Evolutionary conservation across 2,888 invertebrate genomes (phyloP), one percentile per base, ranked within the genome.

Genomic region (Rutpela maculata): DNA sequence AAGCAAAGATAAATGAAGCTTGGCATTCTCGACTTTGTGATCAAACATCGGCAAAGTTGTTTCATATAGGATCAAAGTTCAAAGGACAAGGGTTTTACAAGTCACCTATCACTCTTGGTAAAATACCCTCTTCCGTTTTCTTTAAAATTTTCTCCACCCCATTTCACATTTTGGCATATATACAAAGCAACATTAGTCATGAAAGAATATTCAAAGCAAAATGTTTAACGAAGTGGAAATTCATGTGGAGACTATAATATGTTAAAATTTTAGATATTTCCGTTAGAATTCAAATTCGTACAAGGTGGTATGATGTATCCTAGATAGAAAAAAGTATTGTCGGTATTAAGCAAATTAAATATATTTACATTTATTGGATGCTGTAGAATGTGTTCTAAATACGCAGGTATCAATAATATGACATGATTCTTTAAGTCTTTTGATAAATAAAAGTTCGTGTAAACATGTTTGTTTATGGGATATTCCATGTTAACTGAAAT

Each of bases 1-100:
- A 76, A 60, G 71, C 55, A 50, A 43, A 70, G 66, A 55, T 71
- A 76, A 76, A 71, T 76, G 70, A 76, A 72, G 76, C 76, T 26
- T 76, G 71, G n/a, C 60, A 66, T 66, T 65, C 35, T 67, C 66
- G 26, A 19, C 43, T 60, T 35, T 72, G 62, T 67, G 50, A 74
- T 74, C 68, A 69, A 69, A 57, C 63, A 69, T 68, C 63, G 69
- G 63, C 69, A 68, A 74, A 74, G 74, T 68, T 74, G 74, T 74
- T 75, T 63, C 75, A 57, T 75, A 57, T 38, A 35, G 70, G 69
- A 68, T 75, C 60, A 59, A 19, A 63, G 72, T 72, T 72, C 72
- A 72, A 72, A 72, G 72, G 72, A 63, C 69, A 70, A 69, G 69
- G 65, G 56, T 69, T 75, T 72, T 55, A 72, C 55, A 63, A 72